Percentiles rank a stretch among this genome's conserved stretches.
These are phyloP conservation scores for Chlorospingus semifuscus DNA, from an alignment of 2,797 vertebrate species.

Conservation along the genomic window DNA sequence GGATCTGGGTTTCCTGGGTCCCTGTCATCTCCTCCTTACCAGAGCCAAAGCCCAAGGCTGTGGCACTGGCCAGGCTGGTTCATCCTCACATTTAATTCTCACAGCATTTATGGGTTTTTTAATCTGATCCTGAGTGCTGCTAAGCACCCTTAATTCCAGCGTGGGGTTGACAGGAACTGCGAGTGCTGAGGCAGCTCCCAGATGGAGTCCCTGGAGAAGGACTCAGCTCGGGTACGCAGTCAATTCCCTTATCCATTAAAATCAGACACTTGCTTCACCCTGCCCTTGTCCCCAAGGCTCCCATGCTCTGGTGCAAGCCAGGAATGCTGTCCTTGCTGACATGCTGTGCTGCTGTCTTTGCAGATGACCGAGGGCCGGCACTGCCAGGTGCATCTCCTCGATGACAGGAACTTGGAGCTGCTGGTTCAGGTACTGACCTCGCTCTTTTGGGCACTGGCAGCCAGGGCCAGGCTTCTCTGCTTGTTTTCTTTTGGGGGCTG, in stretches of 20 bases:
- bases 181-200: neutral
- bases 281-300: neutral
- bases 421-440: conserved; percentile 88
- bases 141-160: neutral
- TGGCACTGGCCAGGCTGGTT: neutral
- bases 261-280: accelerated
- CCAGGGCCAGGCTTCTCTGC: neutral
- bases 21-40: neutral
- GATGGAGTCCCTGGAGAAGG: neutral
- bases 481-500: neutral
- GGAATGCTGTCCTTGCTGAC: neutral
- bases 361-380: conserved; percentile 97
- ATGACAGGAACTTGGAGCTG: conserved; percentile 93
- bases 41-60: neutral
- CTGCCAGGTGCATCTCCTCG: conserved; percentile 92
- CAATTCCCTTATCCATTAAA: neutral
- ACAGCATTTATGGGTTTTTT: neutral
- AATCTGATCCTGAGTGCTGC: neutral
- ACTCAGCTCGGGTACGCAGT: accelerated
- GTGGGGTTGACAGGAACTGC: neutral
- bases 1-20: neutral
- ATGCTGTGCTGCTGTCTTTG: conserved; percentile 11
- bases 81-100: neutral
- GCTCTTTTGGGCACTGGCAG: neutral
- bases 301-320: accelerated